These are phyloP conservation scores for Drosophila austrosaltans DNA, from an alignment of 2,888 invertebrate genomes.

Conservation along the genomic window DNA sequence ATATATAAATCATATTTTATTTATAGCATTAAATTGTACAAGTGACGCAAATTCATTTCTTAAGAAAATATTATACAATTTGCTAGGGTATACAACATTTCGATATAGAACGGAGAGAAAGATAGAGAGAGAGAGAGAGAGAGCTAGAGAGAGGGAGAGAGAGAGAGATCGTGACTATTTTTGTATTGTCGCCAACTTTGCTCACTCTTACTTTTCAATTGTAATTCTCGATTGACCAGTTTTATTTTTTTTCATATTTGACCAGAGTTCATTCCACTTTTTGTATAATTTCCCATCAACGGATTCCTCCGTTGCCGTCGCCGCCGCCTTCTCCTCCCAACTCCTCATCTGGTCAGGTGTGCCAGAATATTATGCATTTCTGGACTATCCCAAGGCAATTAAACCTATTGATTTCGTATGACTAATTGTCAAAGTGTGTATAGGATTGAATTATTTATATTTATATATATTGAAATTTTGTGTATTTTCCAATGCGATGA, in stretches of 20 bases:
- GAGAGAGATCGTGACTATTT: too few relatives aligned
- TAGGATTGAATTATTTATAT: neutral
- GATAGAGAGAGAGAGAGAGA: too few relatives aligned
- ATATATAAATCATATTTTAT: too few relatives aligned
- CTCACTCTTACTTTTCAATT: constrained; percentile 14
- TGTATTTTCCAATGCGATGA: constrained; percentile 29
- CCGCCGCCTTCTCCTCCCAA: neutral
- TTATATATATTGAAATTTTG: neutral
- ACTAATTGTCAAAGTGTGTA: constrained; percentile 18
- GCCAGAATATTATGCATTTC: neutral
- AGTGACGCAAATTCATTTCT: too few relatives aligned
- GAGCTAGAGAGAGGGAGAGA: too few relatives aligned
- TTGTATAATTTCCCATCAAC: neutral
- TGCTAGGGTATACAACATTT: neutral
- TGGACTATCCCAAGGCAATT: constrained; percentile 2
- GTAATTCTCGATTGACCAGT: constrained; percentile 1
- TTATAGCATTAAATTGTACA: too few relatives aligned
- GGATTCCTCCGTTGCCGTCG: too few relatives aligned
- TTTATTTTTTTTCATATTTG: neutral
- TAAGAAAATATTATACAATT: neutral
- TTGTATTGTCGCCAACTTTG: neutral
- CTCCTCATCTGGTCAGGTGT: neutral
- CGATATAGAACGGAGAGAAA: neutral
- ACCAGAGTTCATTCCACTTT: constrained; percentile 4
- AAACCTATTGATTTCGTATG: neutral